phyloP scores from a whole-genome alignment of 2,797 vertebrate species.

The Enteromius anoplus region DNA sequence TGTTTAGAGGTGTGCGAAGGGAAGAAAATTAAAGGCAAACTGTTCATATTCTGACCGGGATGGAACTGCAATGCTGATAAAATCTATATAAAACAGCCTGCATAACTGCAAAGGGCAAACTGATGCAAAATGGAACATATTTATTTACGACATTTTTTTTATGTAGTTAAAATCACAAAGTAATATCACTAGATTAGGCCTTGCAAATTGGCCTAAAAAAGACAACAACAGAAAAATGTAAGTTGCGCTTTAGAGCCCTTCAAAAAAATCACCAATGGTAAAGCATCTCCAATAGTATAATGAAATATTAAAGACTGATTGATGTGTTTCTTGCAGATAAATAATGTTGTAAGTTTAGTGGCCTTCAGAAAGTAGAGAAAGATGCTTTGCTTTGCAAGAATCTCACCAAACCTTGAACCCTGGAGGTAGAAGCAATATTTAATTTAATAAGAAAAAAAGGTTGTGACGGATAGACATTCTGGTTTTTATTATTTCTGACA shows the following conservation, averaged over 20 bases:
- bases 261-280: neutral
- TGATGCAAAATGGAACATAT: neutral
- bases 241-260: neutral
- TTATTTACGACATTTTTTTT: neutral
- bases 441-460: neutral
- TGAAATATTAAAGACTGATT: slow-evolving; percentile 5
- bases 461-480: neutral
- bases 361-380: neutral
- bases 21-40: neutral
- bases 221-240: neutral
- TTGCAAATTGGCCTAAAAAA: neutral
- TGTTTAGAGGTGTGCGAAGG: neutral
- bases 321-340: slow-evolving; percentile 2
- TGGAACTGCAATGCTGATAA: neutral
- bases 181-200: neutral
- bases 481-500: neutral
- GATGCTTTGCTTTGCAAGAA: neutral
- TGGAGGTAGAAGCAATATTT: neutral
- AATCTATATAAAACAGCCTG: neutral
- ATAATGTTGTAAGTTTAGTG: neutral
- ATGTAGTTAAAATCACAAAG: neutral
- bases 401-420: neutral
- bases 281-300: neutral
- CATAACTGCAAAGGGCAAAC: neutral
- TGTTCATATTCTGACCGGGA: neutral